Evolutionary conservation across 2,113 vertebrate species (phyloP), one percentile per base, ranked within the genome.

Genomic region (Macheiramphus alcinus): DNA sequence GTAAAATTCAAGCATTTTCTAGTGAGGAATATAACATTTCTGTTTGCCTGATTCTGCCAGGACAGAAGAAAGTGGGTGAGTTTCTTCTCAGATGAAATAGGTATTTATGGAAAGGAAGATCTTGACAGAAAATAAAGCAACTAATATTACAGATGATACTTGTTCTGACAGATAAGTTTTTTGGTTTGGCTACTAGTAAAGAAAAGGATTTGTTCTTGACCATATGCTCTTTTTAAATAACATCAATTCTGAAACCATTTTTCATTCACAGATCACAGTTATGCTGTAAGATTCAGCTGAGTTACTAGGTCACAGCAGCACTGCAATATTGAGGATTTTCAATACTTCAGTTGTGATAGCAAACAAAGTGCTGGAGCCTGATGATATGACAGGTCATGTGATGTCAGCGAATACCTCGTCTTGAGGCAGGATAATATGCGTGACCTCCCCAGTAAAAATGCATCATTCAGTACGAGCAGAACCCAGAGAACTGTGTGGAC

Each of bases 341-440:
- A 4, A 3, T 94, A 19, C 45, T 73, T 82, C 3, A 62, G 90
- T 61, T 94, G 84, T 94, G 87, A 73, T 75, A 96, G 92, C 74
- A 76, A 72, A 40, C 70, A 85, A 62, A 89, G 84, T 88, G 62
- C 42, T 96, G 93, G 85, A 93, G 81, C 80, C 85, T 91, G 90
- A 40, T 90, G 87, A 80, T 82, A 38, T 61, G 96, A 63, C 82
- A 90, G 59, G 59, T 86, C 82, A 71, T 25, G 82, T 96, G 88
- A 80, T 76, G 36, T 36, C 53, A 38, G 58, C 38, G 71, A 86
- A 43, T 76, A 56, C 66, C 73, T 90, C 0, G 0, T 74, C 71
- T 73, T 14, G 55, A 90, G 72, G 68, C 85, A 86, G 80, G 72
- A 61, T 71, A 67, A 88, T 63, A 9, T n/a, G 79, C 0, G 0